Percentiles rank a stretch among this genome's conserved stretches.
phyloP scores from a whole-genome alignment of 2,797 vertebrate species.

The Bradypodion ventrale region DNA sequence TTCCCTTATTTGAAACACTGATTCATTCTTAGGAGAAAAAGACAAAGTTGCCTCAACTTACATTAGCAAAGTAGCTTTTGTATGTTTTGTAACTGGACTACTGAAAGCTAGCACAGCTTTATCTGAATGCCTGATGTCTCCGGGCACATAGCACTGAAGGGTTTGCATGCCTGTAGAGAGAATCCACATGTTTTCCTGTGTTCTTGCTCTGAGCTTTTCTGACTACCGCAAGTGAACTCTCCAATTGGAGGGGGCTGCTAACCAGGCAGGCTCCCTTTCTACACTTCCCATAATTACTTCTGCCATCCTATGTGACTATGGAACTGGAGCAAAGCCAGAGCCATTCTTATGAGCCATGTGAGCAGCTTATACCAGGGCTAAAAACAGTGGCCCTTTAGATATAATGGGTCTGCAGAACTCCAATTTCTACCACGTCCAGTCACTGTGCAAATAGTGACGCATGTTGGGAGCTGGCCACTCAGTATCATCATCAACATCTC shows the following conservation, averaged over 20 bases:
- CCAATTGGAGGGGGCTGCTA: too few relatives aligned
- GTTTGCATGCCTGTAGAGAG: too few relatives aligned
- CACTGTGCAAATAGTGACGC: neutral
- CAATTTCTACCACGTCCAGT: neutral
- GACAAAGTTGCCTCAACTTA: too few relatives aligned
- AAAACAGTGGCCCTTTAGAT: neutral
- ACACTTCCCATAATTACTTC: neutral
- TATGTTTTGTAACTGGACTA: too few relatives aligned
- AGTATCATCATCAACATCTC: neutral
- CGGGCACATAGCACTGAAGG: too few relatives aligned
- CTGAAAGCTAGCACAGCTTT: too few relatives aligned
- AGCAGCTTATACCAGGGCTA: neutral
- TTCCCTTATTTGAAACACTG: too few relatives aligned
- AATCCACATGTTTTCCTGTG: too few relatives aligned
- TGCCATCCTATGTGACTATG: neutral
- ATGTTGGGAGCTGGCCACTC: too few relatives aligned
- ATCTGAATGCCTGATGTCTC: too few relatives aligned
- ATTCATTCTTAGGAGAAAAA: too few relatives aligned
- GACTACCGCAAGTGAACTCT: neutral
- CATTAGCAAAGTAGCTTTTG: neutral
- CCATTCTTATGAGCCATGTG: neutral
- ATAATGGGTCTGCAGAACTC: neutral
- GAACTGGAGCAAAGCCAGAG: too few relatives aligned
- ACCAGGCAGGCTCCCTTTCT: neutral
- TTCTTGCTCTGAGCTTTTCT: neutral